Conservation (phyloP, 2,113 vertebrate species). For the Lamprologus ornatipinnis region DNA sequence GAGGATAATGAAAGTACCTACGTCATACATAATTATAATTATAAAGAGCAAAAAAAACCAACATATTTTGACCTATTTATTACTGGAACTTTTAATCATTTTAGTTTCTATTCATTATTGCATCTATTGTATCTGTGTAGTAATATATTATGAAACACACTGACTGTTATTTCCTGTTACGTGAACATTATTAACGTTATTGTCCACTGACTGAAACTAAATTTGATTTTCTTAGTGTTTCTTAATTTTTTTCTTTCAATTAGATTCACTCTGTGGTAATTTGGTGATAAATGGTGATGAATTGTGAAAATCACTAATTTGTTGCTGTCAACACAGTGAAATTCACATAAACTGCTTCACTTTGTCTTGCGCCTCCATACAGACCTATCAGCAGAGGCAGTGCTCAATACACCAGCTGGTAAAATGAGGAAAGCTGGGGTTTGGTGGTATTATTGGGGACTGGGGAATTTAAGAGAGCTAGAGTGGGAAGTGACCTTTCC, state of each 20-base stretch:
- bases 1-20: neutral
- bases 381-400: neutral
- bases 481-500: neutral
- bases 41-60: neutral
- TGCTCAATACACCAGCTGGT: conserved; percentile 35
- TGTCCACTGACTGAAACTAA: neutral
- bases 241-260: neutral
- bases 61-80: neutral
- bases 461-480: neutral
- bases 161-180: neutral
- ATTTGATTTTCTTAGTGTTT: neutral
- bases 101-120: neutral
- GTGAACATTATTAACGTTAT: neutral
- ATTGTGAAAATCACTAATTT: neutral
- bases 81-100: neutral
- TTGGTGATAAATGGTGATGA: neutral
- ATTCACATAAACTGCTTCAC: neutral
- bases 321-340: neutral
- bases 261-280: neutral
- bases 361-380: neutral
- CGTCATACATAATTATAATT: neutral
- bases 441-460: conserved; percentile 4
- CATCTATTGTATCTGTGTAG: neutral
- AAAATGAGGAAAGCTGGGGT: conserved; percentile 42
- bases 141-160: neutral